Evolutionary conservation across 2,797 vertebrate genomes (phyloP).

Genomic region (Garrulus glandarius): DNA sequence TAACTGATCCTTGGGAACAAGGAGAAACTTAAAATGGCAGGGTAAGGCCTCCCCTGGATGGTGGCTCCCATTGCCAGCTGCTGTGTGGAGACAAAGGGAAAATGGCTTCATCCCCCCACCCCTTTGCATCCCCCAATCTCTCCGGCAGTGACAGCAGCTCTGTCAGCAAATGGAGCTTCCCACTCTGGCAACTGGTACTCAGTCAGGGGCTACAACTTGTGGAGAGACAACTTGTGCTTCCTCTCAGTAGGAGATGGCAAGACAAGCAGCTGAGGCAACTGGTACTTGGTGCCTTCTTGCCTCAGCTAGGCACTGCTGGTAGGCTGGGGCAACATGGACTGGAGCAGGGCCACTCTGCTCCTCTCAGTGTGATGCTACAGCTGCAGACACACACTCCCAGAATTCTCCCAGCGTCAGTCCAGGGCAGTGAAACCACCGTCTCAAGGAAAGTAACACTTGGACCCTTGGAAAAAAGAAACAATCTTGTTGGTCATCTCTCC

Average conservation of each 20-base stretch:
- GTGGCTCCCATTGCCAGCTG: too few species aligned
- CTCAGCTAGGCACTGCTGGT: rapidly evolving
- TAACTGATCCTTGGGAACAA: background rate
- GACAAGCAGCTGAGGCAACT: too few species aligned
- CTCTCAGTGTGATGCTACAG: rapidly evolving
- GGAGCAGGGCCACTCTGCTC: too few species aligned
- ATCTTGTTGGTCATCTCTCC: background rate
- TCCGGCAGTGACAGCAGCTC: background rate
- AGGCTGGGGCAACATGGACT: rapidly evolving
- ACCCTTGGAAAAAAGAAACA: too few species aligned
- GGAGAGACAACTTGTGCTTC: background rate
- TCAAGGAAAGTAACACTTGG: background rate
- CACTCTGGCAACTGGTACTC: background rate
- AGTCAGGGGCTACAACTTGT: rapidly evolving
- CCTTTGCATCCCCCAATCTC: background rate
- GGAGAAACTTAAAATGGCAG: background rate
- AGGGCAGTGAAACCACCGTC: background rate
- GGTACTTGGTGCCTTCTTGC: too few species aligned
- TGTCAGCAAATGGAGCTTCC: rapidly evolving
- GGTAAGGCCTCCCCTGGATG: background rate
- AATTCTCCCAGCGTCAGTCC: rapidly evolving
- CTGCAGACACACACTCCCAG: background rate
- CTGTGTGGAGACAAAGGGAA: background rate
- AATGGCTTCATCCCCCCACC: rapidly evolving
- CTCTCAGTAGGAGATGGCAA: background rate